Evolutionary conservation across 2,888 invertebrate species (phyloP), one percentile per base, ranked within the genome.

Genomic region (Caenorhabditis panamensis): DNA sequence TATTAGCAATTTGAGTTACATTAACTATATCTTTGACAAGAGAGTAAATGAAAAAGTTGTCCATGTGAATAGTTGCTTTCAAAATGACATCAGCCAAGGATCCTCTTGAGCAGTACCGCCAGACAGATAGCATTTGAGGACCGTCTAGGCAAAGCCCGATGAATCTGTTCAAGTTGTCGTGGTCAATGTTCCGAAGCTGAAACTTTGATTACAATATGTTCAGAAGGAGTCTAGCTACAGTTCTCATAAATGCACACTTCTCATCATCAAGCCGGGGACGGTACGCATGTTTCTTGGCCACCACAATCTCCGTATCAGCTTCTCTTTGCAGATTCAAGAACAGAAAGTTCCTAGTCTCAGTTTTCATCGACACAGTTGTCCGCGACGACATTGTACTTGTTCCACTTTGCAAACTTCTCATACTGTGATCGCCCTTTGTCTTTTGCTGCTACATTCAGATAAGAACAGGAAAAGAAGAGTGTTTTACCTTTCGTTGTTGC

Each of bases 121-220:
- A 90, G 4, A 90, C 64, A 3, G 88, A 85, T 20, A 84, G 54
- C 24, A 85, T 63, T 24, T 82, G 75, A 2, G 87, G 83, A 2
- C 86, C 88, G 51, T 90, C 90, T 2, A 87, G 61, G 28, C 82
- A 82, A 1, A 90, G 64, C 3, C 90, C 90, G 18, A 88, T 68
- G 69, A 90, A 90, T 13, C 85, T 72, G 71, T 89, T 88, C 54
- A 90, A 61, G 53, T 89, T 88, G 53, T 89, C 89, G 54, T 85
- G 73, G 18, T 84, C 80, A 24, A 73, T 28, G n/a, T 82, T 73
- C 16, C 89, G 71, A 53, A 90, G 44, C 88, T 88, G 62, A 47
- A 62, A 61, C n/a, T 20, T 41, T 22, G n/a, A 6, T 9, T 31
- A 6, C 31, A 3, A 16, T 6, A 28, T 26, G 9, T 31, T n/a